These are phyloP conservation scores for Irena cyanogastra DNA, from an alignment of 2,113 vertebrate genomes.

Conservation along the genomic window DNA sequence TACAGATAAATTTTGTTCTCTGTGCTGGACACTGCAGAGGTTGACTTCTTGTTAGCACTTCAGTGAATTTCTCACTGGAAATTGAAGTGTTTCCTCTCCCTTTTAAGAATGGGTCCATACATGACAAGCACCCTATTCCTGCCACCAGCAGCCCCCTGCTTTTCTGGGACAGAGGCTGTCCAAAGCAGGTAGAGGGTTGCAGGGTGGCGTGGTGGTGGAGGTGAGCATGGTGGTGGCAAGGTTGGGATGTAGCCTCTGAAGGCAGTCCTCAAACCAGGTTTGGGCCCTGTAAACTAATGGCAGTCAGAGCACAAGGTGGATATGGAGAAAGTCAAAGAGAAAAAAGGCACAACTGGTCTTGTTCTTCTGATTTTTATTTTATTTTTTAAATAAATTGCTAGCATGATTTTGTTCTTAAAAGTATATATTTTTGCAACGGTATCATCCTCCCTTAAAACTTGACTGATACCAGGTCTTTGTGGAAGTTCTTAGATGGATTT, in stretches of 20 bases:
- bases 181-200: background rate
- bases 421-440: background rate
- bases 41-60: background rate
- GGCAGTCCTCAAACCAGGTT: background rate
- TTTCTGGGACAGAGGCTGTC: background rate
- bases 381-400: background rate
- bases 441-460: background rate
- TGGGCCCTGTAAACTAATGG: background rate
- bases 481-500: slow-evolving; percentile 12
- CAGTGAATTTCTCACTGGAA: background rate
- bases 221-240: background rate
- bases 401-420: background rate
- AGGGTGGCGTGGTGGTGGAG: background rate
- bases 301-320: background rate
- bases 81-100: background rate
- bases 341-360: background rate
- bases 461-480: background rate
- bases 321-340: background rate
- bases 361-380: background rate
- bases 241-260: background rate
- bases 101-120: accelerated
- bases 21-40: background rate
- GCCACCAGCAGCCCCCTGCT: background rate
- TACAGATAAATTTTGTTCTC: background rate
- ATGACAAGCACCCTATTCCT: background rate